phyloP scores from a whole-genome alignment of 2,113 vertebrate species.

The Caracal caracal region DNA sequence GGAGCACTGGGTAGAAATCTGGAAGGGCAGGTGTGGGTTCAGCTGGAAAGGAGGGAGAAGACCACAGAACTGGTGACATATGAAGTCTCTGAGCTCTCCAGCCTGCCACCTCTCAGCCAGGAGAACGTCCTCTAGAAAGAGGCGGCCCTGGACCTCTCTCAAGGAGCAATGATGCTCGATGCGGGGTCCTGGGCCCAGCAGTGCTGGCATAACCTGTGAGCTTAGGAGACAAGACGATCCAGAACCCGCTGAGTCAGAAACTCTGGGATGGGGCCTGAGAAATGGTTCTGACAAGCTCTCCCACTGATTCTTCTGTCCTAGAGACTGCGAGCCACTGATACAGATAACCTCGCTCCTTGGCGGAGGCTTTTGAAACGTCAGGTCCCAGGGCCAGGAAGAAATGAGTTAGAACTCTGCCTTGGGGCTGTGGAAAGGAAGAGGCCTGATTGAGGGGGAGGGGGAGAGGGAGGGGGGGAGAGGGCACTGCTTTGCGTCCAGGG shows the following conservation, averaged over 20 bases:
- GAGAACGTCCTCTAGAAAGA: not conserved
- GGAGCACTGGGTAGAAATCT: accelerated
- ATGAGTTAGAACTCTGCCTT: not conserved
- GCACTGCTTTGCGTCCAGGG: not conserved
- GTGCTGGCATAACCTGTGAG: not conserved
- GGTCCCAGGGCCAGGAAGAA: not conserved
- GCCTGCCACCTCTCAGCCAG: not conserved
- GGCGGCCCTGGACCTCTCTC: not conserved
- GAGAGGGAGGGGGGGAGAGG: too few relatives aligned
- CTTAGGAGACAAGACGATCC: not conserved
- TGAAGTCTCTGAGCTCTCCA: not conserved
- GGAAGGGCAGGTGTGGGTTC: not conserved
- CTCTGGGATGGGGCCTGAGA: too few relatives aligned
- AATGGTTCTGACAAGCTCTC: not conserved
- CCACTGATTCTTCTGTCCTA: not conserved
- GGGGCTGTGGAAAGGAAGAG: not conserved
- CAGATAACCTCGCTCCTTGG: not conserved
- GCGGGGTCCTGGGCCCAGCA: not conserved
- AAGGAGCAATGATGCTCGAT: not conserved
- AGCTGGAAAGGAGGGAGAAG: not conserved
- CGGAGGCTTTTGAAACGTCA: not conserved
- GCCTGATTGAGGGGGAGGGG: not conserved
- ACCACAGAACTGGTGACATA: not conserved
- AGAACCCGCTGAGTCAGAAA: not conserved
- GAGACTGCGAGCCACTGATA: not conserved